Evolutionary conservation across 2,113 vertebrate species (phyloP), one percentile per base, ranked within the genome.

Genomic region (Myrmecophaga tridactyla): DNA sequence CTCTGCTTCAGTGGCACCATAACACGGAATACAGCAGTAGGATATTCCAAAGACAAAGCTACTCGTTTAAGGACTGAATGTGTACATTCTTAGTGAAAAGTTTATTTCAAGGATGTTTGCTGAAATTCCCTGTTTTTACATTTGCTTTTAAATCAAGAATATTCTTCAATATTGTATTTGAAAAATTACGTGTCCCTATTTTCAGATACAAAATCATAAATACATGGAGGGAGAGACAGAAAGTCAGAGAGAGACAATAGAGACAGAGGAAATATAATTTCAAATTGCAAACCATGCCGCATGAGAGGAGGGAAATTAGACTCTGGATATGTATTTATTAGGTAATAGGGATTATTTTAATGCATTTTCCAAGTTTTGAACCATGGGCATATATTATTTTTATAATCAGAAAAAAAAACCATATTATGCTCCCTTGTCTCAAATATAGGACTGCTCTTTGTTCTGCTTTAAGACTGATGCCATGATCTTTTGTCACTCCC

Each of bases 71-170:
- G 58, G 86, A 81, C n/a, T 36, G 31, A 72, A 67, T 83, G 89
- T 25, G 29, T 20, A 41, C 0, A 4, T 75, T 86, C 58, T 89
- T 3, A 39, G 70, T 18, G 81, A 92, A 76, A 93, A 90, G 76
- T 29, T 86, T 56, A 77, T 73, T 67, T 90, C 56, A 77, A 92
- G 46, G 48, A 62, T 31, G 27, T 90, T 27, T 92, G 78, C 46
- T 51, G 29, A 92, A 82, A 93, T 85, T 31, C 25, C 39, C 65
- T 31, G 43, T 17, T 72, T 83, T 78, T 4, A 69, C 75, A 81
- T 90, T 80, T 89, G 48, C 56, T 75, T 92, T 67, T 21, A 93
- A 89, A 93, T 63, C 48, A 94, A n/a, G 21, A n/a, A 3, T 58
- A 56, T 29, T 46, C 34, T 92, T 94, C 83, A 89, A 75, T 31